A percentile compares a stretch with the other conserved stretches of the same genome.
Conservation (phyloP, 2,888 invertebrate species). For the Pandemis cinnamomeana region DNA sequence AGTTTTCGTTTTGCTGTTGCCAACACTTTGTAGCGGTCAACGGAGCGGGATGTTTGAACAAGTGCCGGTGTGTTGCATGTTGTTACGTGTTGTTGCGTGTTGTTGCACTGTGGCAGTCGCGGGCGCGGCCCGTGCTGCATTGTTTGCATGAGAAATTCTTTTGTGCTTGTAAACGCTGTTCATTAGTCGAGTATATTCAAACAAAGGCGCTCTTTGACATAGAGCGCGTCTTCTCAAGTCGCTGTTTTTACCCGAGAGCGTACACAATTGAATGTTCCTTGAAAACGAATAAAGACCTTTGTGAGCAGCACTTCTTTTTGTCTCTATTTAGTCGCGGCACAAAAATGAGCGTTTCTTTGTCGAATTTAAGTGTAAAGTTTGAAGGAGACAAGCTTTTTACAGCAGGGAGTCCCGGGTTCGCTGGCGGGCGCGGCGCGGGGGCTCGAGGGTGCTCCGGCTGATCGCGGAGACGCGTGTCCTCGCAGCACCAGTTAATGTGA, state of each 20-base stretch:
- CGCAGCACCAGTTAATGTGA: background rate
- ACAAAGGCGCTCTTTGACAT: slow-evolving; percentile 5
- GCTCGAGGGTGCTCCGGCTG: background rate
- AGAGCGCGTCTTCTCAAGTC: background rate
- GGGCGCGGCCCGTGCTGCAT: background rate
- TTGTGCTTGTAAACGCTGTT: background rate
- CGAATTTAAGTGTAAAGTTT: background rate
- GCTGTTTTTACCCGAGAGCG: background rate
- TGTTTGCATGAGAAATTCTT: background rate
- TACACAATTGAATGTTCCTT: background rate
- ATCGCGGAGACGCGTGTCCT: background rate
- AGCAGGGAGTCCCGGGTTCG: background rate
- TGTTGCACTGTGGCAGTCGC: background rate
- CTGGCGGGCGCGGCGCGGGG: background rate
- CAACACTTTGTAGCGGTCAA: background rate
- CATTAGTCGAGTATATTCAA: background rate
- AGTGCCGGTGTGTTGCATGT: background rate
- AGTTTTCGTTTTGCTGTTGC: background rate
- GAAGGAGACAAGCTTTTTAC: background rate
- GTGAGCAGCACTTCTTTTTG: background rate
- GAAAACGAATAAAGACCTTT: slow-evolving; percentile 1
- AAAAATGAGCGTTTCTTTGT: background rate
- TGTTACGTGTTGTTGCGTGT: background rate
- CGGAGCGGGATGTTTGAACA: background rate
- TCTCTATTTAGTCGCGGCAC: background rate